Conservation (phyloP, 2,888 invertebrate genomes). For the Dromius quadrimaculatus region DNA sequence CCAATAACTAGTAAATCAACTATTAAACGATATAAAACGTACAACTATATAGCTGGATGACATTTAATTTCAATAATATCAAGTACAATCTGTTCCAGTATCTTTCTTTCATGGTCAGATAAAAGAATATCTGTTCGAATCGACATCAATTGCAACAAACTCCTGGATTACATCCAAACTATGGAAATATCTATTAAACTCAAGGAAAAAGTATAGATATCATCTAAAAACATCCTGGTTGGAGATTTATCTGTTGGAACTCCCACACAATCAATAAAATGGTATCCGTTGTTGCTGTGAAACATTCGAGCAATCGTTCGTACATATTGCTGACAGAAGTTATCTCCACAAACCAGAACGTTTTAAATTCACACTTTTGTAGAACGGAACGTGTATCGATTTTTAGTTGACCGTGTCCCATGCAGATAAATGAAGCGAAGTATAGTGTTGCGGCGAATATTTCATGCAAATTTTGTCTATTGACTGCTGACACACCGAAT, state of each 20-base stretch:
- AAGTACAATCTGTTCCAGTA: too few relatives aligned
- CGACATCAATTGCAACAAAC: too few relatives aligned
- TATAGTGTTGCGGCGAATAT: conserved; percentile 35
- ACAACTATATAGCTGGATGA: too few relatives aligned
- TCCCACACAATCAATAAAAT: conserved; percentile 4
- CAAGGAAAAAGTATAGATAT: conserved; percentile 6
- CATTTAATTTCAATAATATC: too few relatives aligned
- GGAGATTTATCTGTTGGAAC: conserved; percentile 30
- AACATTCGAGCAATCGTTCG: not conserved
- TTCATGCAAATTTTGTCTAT: conserved; percentile 42
- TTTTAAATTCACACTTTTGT: conserved; percentile 16
- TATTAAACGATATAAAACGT: too few relatives aligned
- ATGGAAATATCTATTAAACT: conserved; percentile 10
- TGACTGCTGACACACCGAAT: conserved; percentile 42
- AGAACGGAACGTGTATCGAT: conserved; percentile 16
- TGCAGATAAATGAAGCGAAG: conserved; percentile 3
- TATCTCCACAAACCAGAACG: conserved; percentile 1
- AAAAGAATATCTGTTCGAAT: too few relatives aligned
- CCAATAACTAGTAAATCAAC: too few relatives aligned
- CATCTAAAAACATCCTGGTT: conserved; percentile 24
- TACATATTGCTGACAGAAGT: not conserved
- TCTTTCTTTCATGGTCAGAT: too few relatives aligned
- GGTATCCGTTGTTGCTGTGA: not conserved
- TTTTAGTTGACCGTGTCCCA: conserved; percentile 14
- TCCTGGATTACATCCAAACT: conserved; percentile 12